Evolutionary conservation across 2,888 invertebrate genomes (phyloP).

Genomic region (Aproaerema taeniolella): DNA sequence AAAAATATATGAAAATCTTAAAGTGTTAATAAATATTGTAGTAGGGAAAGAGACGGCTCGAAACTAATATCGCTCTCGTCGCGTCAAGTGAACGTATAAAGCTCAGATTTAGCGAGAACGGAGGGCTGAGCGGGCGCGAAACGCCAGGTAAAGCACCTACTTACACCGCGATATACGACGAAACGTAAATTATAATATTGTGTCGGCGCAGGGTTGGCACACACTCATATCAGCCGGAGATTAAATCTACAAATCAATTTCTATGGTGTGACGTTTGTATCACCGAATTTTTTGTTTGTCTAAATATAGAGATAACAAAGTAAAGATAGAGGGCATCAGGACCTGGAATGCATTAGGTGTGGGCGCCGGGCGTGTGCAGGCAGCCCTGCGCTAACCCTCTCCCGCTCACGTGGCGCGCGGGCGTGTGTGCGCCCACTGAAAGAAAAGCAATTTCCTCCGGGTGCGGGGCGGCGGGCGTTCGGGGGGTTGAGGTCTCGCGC

Average conservation of each 20-base stretch:
- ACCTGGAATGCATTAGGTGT: neutral
- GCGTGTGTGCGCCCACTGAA: constrained; percentile 74
- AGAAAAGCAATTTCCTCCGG: constrained; percentile 76
- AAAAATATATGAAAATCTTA: constrained; percentile 38
- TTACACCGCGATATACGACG: constrained; percentile 74
- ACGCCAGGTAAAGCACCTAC: constrained; percentile 75
- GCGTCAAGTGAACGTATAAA: constrained; percentile 77
- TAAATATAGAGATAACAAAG: too few relatives aligned
- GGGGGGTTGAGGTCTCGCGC: constrained; percentile 68
- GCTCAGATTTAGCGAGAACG: constrained; percentile 75
- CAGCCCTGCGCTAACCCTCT: constrained; percentile 59
- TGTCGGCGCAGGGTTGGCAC: constrained; percentile 30
- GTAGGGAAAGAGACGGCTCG: constrained; percentile 67
- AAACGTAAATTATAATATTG: constrained; percentile 78
- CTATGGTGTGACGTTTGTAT: too few relatives aligned
- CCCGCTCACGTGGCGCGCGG: constrained; percentile 51
- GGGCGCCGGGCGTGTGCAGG: neutral
- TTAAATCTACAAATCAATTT: neutral
- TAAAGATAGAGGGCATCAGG: too few relatives aligned
- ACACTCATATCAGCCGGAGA: neutral
- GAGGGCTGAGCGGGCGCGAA: constrained; percentile 71
- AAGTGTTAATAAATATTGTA: constrained; percentile 73
- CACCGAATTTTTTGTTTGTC: too few relatives aligned
- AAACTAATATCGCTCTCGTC: constrained; percentile 76
- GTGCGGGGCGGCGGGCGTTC: constrained; percentile 42